Base-by-base conservation (phyloP, 2,888 invertebrate genomes). In the Ctenicera cuprea region DNA sequence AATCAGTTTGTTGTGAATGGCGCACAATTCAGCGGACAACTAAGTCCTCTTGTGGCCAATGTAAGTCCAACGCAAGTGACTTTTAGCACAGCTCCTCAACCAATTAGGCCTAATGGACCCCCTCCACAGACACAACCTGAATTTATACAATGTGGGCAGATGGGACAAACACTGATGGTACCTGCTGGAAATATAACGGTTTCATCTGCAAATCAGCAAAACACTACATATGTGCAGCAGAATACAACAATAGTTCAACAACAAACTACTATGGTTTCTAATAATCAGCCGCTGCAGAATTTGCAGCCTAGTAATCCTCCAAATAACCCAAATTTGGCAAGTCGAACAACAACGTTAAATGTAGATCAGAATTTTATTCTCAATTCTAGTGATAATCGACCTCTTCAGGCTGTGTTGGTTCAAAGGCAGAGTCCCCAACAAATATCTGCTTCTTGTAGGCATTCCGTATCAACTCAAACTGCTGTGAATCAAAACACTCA, bases 201-300 rank as follows among this genome's bases (percentile, higher is more conserved):
- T 0, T 85, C 89, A 18, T 88, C 90, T 0, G 87, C 89, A 12
- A 91, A 89, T 83, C 90, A 92, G 73, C 90, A 90, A 68, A 90
- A 86, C 79, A 92, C 92, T 0, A 95, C 95, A 0, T 95, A 92
- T 81, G 94, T 95, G 1, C 95, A 95, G 79, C 95, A 95, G 80
- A 95, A 95, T 83, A 94, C 95, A 0, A 95, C 95, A 0, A 95
- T 95, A 80, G 94, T 94, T 1, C 94, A 94, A 82, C 94, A 94
- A 80, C 94, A 94, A 84, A 94, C 94, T 0, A 94, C 94, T 0
- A 91, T 94, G 88, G 92, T 94, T 3, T 91, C 93, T 0, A 93
- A 93, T 81, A 92, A 93, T 80, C 92, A 90, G 76, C 85, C 88
- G 76, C 87, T 88, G 66, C 89, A 89, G 50, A 85, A 88, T 75